These are phyloP conservation scores for Campoplex nolae DNA, from an alignment of 2,888 invertebrate species.

Conservation along the genomic window DNA sequence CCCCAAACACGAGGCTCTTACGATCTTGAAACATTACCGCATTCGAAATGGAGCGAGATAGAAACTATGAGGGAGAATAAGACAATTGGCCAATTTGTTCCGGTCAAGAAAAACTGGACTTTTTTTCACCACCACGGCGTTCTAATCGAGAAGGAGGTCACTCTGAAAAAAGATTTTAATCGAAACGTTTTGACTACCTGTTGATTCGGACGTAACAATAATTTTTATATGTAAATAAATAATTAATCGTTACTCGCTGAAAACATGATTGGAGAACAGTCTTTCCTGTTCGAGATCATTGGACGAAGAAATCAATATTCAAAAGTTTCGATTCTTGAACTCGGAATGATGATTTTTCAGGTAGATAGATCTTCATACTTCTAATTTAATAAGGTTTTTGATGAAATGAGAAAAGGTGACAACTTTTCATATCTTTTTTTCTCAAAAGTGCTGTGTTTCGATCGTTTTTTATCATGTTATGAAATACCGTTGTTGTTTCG, in stretches of 20 bases:
- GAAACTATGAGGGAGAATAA: slow-evolving; percentile 2
- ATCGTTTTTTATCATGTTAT: not conserved
- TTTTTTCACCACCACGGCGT: not conserved
- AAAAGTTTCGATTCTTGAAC: not conserved
- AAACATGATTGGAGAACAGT: not conserved
- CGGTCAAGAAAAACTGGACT: slow-evolving; percentile 41
- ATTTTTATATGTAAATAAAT: not conserved
- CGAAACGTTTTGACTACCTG: too few species aligned
- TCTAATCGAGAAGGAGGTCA: not conserved
- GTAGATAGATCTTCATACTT: not conserved
- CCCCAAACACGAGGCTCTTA: slow-evolving; percentile 9
- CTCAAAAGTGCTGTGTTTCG: not conserved
- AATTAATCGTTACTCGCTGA: too few species aligned
- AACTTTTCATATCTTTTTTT: not conserved
- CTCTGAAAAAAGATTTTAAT: not conserved
- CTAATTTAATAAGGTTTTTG: too few species aligned
- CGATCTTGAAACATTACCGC: slow-evolving; percentile 35
- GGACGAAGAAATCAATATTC: not conserved
- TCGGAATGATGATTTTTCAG: not conserved
- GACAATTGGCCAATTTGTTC: slow-evolving; percentile 50
- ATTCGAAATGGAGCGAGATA: slow-evolving; percentile 17
- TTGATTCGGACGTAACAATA: not conserved
- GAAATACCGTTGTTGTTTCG: not conserved
- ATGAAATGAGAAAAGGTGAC: not conserved
- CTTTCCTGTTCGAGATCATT: too few species aligned